These are phyloP conservation scores for Junco hyemalis DNA, from an alignment of 2,113 vertebrate genomes.

Conservation along the genomic window DNA sequence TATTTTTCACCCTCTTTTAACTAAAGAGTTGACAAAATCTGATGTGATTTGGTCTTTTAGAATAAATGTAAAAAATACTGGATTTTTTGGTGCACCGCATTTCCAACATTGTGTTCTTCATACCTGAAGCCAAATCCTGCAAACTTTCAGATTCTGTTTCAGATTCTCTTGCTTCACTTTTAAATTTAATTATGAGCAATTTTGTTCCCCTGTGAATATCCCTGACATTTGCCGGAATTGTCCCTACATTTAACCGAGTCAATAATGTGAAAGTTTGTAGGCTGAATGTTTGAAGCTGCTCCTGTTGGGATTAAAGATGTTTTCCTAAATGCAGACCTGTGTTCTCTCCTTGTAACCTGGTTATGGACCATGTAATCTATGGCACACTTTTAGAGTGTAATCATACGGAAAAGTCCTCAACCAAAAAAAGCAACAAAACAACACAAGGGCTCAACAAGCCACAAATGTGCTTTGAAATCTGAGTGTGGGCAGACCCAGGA, in stretches of 20 bases:
- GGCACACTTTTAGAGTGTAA: conserved; percentile 16
- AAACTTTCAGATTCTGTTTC: not conserved
- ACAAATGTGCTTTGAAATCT: not conserved
- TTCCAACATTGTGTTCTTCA: not conserved
- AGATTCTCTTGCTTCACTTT: not conserved
- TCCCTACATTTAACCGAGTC: not conserved
- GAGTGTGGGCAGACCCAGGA: conserved; percentile 20
- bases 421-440: conserved; percentile 18
- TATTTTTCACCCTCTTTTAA: not conserved
- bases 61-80: not conserved
- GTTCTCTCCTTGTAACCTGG: conserved; percentile 32
- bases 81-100: accelerated
- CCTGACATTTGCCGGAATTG: not conserved
- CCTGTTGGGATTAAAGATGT: not conserved
- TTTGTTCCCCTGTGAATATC: not conserved
- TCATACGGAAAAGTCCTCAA: not conserved
- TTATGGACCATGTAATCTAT: conserved; percentile 24
- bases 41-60: not conserved
- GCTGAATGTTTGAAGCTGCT: not conserved
- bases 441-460: conserved; percentile 1
- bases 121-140: not conserved
- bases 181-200: not conserved
- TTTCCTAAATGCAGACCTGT: not conserved
- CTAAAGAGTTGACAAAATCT: not conserved
- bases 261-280: not conserved